Evolutionary conservation across 2,113 vertebrate genomes (phyloP).

Genomic region (Panthera uncia): DNA sequence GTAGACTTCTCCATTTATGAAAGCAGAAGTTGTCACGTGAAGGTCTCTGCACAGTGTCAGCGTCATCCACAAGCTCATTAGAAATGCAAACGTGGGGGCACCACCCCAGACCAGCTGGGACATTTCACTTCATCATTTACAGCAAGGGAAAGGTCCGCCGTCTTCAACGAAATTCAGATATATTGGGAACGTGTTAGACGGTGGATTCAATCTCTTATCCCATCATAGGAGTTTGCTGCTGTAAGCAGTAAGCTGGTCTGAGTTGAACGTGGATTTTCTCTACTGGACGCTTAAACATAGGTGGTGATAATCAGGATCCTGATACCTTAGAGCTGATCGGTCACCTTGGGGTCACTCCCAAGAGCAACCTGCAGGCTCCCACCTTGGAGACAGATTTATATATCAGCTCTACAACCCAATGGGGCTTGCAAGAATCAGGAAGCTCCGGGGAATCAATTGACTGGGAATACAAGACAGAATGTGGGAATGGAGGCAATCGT

Average conservation of each 20-base stretch:
- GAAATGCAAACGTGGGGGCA: background rate
- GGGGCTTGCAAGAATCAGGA: background rate
- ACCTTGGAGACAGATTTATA: background rate
- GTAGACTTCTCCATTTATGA: background rate
- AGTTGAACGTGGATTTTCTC: background rate
- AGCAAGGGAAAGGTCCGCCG: background rate
- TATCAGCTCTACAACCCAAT: no score
- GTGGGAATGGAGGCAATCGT: background rate
- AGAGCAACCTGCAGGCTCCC: no score
- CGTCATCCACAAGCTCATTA: background rate
- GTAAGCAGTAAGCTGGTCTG: accelerated
- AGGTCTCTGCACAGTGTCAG: accelerated
- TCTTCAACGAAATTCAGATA: background rate
- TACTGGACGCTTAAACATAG: background rate
- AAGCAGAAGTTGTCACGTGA: background rate
- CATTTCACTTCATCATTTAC: no score
- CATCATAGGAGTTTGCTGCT: no score
- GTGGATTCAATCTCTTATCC: no score
- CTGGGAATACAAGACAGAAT: no score
- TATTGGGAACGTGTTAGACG: accelerated
- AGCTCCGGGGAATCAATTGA: background rate
- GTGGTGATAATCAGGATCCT: accelerated
- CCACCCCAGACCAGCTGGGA: background rate
- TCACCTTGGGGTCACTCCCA: accelerated
- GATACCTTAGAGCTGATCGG: background rate